Percentiles rank a stretch among this genome's conserved stretches.
Conservation (phyloP, 1,140 invertebrate species). For the Vanessa tameamea region DNA sequence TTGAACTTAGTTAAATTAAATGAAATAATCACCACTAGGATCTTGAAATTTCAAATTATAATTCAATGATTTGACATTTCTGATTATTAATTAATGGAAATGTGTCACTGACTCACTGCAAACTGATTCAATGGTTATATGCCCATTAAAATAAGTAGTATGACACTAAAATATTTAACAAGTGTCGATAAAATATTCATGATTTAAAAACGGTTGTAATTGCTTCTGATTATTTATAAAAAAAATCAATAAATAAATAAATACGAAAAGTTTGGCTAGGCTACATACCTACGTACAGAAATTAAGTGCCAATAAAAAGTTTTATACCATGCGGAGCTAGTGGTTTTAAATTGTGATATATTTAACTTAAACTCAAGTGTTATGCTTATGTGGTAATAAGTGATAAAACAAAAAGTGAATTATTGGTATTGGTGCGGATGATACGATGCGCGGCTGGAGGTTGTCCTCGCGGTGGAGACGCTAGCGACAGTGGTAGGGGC, state of each 20-base stretch:
- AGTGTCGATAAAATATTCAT: not conserved
- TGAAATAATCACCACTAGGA: no score
- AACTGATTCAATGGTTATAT: not conserved
- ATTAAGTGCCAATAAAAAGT: conserved; percentile 27
- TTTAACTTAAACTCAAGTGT: conserved; percentile 22
- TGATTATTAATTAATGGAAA: not conserved
- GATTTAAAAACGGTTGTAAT: conserved; percentile 3
- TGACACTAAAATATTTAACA: not conserved
- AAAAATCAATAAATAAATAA: not conserved
- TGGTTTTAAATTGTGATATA: conserved; percentile 25
- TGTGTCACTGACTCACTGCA: not conserved
- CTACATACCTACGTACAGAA: conserved; percentile 22
- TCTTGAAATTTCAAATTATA: no score
- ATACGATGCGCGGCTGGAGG: conserved; percentile 68
- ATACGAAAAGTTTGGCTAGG: conserved; percentile 38
- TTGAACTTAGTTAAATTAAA: no score
- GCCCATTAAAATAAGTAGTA: not conserved
- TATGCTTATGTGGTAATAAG: conserved; percentile 42
- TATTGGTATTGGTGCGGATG: conserved; percentile 58
- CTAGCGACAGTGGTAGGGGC: conserved; percentile 56
- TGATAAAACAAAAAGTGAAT: conserved; percentile 45
- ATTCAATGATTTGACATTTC: no score
- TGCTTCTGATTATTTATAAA: not conserved
- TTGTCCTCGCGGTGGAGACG: conserved; percentile 62
- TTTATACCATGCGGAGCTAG: conserved; percentile 39